Conservation (phyloP, 30 jellyfish, hydroid and myxozoan species). For the Turritopsis rubra region DNA sequence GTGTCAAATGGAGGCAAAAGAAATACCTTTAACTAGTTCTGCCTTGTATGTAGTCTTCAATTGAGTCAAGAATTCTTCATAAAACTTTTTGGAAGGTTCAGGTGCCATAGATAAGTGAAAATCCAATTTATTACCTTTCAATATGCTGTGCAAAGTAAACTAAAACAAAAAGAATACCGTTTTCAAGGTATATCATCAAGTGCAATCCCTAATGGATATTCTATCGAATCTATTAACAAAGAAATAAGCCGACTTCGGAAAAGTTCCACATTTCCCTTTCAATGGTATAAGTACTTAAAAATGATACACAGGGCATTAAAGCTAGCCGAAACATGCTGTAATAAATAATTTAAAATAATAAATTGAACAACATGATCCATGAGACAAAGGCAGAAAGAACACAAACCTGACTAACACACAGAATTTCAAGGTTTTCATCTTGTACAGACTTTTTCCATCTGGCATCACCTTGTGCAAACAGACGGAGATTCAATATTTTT, state of each 20-base stretch:
- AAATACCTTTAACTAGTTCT: slow-evolving; percentile 49
- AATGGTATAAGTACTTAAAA: no score
- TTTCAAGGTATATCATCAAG: background rate
- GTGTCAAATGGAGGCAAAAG: no score
- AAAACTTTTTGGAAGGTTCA: slow-evolving; percentile 48
- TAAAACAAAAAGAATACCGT: slow-evolving; percentile 8
- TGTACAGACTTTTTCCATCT: slow-evolving; percentile 76
- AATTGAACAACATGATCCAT: background rate
- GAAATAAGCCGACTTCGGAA: no score
- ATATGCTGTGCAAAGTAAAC: slow-evolving; percentile 70
- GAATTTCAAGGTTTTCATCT: slow-evolving; percentile 60
- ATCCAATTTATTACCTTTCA: slow-evolving; percentile 92
- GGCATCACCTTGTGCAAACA: slow-evolving; percentile 45
- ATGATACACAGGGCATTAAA: no score
- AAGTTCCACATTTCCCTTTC: no score
- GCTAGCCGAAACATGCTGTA: no score
- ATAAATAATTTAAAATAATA: no score
- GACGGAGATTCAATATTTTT: slow-evolving; percentile 56
- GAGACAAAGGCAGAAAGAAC: background rate
- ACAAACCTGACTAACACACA: slow-evolving; percentile 84
- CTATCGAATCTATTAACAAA: no score
- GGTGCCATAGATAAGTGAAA: slow-evolving; percentile 85
- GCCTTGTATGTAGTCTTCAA: slow-evolving; percentile 28
- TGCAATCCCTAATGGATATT: no score
- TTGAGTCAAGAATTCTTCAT: slow-evolving; percentile 42